Conservation (phyloP, 2,888 invertebrate species). For the Timema podura region DNA sequence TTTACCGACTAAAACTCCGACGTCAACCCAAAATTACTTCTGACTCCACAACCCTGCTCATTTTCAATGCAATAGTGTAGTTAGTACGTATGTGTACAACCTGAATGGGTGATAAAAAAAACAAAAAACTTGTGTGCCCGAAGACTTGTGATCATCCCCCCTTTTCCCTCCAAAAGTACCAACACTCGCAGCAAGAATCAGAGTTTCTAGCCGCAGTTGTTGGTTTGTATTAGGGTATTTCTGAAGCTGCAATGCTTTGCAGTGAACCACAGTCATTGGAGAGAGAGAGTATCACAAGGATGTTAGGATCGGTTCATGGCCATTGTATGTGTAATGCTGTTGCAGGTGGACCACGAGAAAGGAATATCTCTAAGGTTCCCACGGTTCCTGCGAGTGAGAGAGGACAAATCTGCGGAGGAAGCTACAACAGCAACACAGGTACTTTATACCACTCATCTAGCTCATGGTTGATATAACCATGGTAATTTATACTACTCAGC, state of each 20-base stretch:
- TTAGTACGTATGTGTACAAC: no score
- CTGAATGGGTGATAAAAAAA: no score
- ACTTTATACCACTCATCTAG: background rate
- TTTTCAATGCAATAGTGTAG: no score
- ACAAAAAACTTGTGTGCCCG: background rate
- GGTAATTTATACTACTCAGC: background rate
- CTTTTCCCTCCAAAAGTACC: background rate
- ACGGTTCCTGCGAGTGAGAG: constrained; percentile 81
- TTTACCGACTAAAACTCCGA: no score
- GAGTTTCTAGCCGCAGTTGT: no score
- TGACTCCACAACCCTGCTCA: no score
- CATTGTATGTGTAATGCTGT: constrained; percentile 16
- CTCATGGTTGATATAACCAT: no score
- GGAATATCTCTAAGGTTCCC: constrained; percentile 96
- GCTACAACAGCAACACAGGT: constrained; percentile 86
- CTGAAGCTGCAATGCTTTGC: background rate
- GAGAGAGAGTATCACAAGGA: background rate
- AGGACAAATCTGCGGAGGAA: constrained; percentile 89
- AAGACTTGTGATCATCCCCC: background rate
- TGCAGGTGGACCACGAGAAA: constrained; percentile 75
- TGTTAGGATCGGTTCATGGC: background rate
- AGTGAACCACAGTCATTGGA: no score
- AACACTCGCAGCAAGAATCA: background rate
- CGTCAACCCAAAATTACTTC: no score
- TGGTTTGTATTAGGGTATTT: background rate